These are phyloP conservation scores for Gymnocephalus cernua DNA, from an alignment of 2,113 vertebrate genomes.

Conservation along the genomic window DNA sequence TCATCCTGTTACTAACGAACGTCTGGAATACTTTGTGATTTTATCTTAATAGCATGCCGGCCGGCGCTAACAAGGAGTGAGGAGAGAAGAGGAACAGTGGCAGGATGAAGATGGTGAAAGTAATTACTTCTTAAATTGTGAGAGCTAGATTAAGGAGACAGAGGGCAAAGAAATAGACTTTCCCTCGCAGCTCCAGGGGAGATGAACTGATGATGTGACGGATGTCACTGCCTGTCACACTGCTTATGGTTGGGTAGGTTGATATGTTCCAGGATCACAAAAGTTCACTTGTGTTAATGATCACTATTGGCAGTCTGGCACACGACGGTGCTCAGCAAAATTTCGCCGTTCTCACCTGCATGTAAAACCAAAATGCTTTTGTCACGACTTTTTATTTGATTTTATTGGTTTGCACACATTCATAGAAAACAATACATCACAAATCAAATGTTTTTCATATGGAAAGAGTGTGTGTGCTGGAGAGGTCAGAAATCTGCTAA, in stretches of 20 bases:
- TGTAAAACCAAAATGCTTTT: no score
- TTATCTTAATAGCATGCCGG: conserved; percentile 28
- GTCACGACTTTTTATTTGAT: no score
- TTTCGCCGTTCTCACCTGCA: no score
- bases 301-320: background rate
- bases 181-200: conserved; percentile 7
- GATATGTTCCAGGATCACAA: background rate
- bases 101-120: conserved; percentile 32
- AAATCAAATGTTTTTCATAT: no score
- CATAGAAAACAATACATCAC: no score
- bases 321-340: no score
- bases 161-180: conserved; percentile 25
- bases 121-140: conserved; percentile 50
- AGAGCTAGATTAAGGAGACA: conserved; percentile 42
- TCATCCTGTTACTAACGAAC: conserved; percentile 32
- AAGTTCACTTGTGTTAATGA: background rate
- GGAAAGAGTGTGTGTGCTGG: no score
- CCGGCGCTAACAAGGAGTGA: conserved; percentile 4
- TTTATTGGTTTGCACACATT: no score
- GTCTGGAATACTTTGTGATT: conserved; percentile 43
- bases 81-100: conserved; percentile 9
- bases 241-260: background rate
- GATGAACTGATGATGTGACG: conserved; percentile 37
- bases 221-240: background rate
- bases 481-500: no score